Conservation (phyloP, 2,797 vertebrate species). For the Erithacus rubecula region DNA sequence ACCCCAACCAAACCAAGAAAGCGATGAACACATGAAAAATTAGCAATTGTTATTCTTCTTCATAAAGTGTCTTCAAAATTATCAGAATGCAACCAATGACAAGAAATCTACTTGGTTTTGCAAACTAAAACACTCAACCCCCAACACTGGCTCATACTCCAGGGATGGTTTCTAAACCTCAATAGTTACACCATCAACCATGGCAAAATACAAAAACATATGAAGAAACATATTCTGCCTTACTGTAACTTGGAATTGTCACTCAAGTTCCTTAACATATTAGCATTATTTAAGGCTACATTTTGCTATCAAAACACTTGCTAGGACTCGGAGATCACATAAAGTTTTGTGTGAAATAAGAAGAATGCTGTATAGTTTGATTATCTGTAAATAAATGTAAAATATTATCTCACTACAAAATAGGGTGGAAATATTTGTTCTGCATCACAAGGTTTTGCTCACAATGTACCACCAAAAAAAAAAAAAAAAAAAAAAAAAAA, state of each 20-base stretch:
- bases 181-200: not conserved
- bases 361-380: not conserved
- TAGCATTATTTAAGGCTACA: not conserved
- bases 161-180: not conserved
- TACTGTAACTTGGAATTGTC: not conserved
- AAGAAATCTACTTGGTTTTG: not conserved
- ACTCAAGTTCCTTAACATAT: not conserved
- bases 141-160: not conserved
- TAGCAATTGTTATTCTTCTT: not conserved
- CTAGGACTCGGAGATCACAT: not conserved
- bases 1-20: not conserved
- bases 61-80: not conserved
- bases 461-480: not conserved
- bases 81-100: not conserved
- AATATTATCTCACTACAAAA: not conserved
- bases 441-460: not conserved
- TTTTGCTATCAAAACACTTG: not conserved
- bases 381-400: not conserved
- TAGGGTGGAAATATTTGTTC: not conserved
- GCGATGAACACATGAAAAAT: accelerated
- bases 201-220: not conserved
- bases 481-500: accelerated
- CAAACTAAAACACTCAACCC: too few relatives aligned
- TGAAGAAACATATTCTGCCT: not conserved
- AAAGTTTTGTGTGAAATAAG: not conserved